Percentiles rank a stretch among this genome's conserved stretches.
These are phyloP conservation scores for Labeo rohita DNA, from an alignment of 2,113 vertebrate species.

Conservation along the genomic window DNA sequence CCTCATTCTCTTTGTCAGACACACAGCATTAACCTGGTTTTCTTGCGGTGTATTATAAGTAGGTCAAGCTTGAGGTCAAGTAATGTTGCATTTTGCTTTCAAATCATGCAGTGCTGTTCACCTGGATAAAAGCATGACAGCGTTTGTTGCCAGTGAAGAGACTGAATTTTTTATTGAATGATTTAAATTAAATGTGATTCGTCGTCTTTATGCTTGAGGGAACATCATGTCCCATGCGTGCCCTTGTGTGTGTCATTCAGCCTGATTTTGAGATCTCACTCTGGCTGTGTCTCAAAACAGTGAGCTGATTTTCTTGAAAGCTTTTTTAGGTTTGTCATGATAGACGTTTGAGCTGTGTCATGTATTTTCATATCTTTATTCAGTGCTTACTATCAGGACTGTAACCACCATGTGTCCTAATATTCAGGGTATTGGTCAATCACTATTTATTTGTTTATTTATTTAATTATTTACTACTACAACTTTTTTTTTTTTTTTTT, in stretches of 20 bases:
- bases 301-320: background rate
- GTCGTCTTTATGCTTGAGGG: background rate
- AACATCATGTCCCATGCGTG: background rate
- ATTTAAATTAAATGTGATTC: slow-evolving; percentile 39
- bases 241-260: background rate
- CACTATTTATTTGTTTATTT: background rate
- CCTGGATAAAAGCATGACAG: background rate
- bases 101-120: background rate
- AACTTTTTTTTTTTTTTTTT: too few relatives aligned
- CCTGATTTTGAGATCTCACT: background rate
- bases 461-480: too few relatives aligned
- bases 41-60: slow-evolving; percentile 22
- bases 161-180: background rate
- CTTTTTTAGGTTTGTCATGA: background rate
- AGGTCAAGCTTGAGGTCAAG: slow-evolving; percentile 48
- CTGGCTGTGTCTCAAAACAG: background rate
- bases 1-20: background rate
- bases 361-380: background rate
- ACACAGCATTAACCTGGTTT: slow-evolving; percentile 28
- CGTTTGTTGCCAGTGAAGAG: background rate
- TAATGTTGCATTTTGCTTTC: slow-evolving; percentile 34
- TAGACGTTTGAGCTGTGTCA: background rate
- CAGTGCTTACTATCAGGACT: background rate
- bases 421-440: background rate
- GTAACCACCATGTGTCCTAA: background rate